Evolutionary conservation across 2,888 invertebrate species (phyloP), one percentile per base, ranked within the genome.

Genomic region (Hyposoter dolosus): DNA sequence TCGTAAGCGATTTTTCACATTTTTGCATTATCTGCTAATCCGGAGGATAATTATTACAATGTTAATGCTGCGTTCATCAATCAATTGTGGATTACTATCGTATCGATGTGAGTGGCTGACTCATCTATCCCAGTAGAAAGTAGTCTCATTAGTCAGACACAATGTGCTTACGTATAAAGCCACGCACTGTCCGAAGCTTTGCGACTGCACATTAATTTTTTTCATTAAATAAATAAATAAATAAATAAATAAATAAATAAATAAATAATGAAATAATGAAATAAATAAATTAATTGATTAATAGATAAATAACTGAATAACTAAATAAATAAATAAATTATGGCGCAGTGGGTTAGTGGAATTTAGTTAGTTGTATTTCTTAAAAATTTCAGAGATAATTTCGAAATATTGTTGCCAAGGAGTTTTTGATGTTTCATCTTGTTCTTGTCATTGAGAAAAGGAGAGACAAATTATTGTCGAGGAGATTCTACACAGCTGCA

Each of bases 391-490:
- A 40, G 40, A 40, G 10, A 40, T 15, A 5, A 28, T 15, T 15
- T 35, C 10, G n/a, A n/a, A 66, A n/a, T 4, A 40, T 40, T 19
- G 0, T 35, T 9, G 35, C 28, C n/a, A 35, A 0, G 2, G 35
- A n/a, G 40, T 9, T 66, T 40, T n/a, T n/a, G 15, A 28, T 60
- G 4, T 28, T 28, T 60, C 28, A 5, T 28, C 19, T 15, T 35
- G 60, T 43, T n/a, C 17, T 32, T 65, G n/a, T 19, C 32, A 53
- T 43, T 28, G 23, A 15, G 3, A 65, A 23, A 35, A 17, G 23
- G 19, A 9, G 28, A 23, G 66, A 71, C 40, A 19, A 47, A 69
- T 45, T 56, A 78, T 78, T 69, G 75, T 63, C 50, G 28, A 63
- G 28, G 50, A 35, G 19, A 19, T 75, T 77, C 23, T 53, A 56